phyloP scores from a whole-genome alignment of 2,113 vertebrate genomes.

The Oriolus oriolus region DNA sequence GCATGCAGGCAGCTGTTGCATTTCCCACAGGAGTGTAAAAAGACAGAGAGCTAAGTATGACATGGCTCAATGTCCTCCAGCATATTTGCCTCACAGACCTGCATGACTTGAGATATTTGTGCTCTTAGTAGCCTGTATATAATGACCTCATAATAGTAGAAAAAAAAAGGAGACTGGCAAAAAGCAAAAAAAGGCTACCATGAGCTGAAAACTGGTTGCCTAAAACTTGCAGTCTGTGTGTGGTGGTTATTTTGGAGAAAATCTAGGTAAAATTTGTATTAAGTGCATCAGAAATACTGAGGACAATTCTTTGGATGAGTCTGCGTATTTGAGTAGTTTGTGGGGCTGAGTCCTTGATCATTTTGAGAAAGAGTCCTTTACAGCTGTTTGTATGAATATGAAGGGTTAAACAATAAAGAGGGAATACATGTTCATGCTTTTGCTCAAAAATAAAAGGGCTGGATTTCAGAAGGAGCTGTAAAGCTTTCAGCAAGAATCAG shows the following conservation, averaged over 20 bases:
- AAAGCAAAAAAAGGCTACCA: neutral
- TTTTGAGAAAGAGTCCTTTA: neutral
- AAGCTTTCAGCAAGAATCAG: constrained; percentile 11
- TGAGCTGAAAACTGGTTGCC: neutral
- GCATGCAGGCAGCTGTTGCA: neutral
- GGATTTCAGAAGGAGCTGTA: neutral
- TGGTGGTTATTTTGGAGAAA: neutral
- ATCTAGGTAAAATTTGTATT: neutral
- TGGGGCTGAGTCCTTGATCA: neutral
- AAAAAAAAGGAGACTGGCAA: neutral
- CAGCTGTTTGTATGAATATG: neutral
- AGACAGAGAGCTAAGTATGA: neutral
- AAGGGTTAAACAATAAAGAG: constrained; percentile 5
- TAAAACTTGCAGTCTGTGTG: neutral
- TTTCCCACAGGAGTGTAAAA: neutral
- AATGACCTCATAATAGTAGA: neutral
- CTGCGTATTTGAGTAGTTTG: neutral
- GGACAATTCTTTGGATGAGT: neutral
- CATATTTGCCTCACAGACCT: neutral
- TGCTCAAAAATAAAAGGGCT: neutral
- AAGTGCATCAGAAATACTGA: neutral
- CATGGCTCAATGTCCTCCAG: neutral
- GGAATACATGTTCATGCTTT: neutral
- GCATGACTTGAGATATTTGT: neutral
- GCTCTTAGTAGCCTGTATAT: neutral